phyloP scores from a whole-genome alignment of 2,797 vertebrate genomes.

The Myotis findleyi region DNA sequence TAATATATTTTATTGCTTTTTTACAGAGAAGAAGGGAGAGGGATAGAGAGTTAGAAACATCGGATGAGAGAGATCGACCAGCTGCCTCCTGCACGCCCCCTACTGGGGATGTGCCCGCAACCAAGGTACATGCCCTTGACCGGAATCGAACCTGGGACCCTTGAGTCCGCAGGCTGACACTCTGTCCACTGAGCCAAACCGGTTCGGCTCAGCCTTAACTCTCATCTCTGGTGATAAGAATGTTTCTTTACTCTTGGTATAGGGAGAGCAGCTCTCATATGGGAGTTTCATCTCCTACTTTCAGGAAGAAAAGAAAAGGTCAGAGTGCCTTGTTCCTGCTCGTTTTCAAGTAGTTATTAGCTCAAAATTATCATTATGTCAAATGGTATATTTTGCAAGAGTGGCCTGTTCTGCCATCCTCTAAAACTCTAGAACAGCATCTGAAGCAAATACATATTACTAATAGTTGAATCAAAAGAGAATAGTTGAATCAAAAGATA shows the following conservation, averaged over 20 bases:
- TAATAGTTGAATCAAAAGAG: neutral
- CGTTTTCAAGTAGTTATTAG: neutral
- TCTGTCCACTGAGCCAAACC: no score
- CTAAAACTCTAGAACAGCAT: neutral
- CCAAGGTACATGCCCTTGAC: no score
- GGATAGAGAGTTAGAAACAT: no score
- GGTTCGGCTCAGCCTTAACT: neutral
- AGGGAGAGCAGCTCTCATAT: neutral
- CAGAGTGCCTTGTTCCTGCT: neutral
- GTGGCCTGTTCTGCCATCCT: neutral
- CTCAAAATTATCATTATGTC: neutral
- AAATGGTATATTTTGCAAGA: neutral
- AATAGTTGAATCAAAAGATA: neutral
- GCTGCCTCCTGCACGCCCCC: no score
- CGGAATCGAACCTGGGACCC: no score
- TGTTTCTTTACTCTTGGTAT: neutral
- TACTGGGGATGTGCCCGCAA: no score
- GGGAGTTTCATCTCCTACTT: neutral
- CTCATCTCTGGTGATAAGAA: neutral
- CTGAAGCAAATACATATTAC: neutral
- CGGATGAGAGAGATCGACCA: no score
- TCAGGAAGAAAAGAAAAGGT: neutral
- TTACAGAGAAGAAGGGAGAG: no score
- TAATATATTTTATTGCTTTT: no score
- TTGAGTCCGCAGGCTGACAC: no score